Conservation (phyloP, 2,113 vertebrate species). For the Camelus dromedarius region DNA sequence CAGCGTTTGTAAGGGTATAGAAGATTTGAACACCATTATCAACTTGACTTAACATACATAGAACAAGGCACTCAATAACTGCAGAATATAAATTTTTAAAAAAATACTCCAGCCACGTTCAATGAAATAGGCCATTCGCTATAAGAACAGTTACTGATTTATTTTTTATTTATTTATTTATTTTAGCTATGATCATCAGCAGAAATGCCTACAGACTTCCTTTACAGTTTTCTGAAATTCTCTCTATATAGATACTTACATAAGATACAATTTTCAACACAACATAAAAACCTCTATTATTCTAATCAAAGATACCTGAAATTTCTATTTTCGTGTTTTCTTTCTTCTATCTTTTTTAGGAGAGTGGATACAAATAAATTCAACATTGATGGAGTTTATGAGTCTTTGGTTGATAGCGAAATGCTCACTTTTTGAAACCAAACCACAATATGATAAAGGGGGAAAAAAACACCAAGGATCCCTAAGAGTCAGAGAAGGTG, state of each 20-base stretch:
- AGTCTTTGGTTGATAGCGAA: not conserved
- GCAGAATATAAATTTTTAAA: not conserved
- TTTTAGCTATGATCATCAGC: not conserved
- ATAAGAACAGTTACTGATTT: not conserved
- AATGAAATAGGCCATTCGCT: not conserved
- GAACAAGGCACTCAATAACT: not conserved
- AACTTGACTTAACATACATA: not conserved
- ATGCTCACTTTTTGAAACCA: not conserved
- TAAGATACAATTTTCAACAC: not conserved
- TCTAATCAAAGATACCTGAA: not conserved
- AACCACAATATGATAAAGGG: not conserved
- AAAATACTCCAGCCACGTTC: not conserved
- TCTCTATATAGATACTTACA: not conserved
- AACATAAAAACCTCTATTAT: not conserved
- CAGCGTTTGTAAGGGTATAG: not conserved
- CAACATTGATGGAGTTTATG: not conserved
- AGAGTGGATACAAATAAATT: not conserved
- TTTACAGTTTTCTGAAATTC: not conserved
- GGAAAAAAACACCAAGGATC: not conserved
- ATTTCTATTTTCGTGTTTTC: not conserved
- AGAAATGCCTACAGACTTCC: not conserved
- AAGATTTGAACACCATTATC: not conserved
- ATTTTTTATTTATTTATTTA: not conserved
- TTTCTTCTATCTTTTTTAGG: not conserved
- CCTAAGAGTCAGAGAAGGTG: not conserved